Conservation (phyloP, 2,113 vertebrate genomes). For the Eleginops maclovinus region DNA sequence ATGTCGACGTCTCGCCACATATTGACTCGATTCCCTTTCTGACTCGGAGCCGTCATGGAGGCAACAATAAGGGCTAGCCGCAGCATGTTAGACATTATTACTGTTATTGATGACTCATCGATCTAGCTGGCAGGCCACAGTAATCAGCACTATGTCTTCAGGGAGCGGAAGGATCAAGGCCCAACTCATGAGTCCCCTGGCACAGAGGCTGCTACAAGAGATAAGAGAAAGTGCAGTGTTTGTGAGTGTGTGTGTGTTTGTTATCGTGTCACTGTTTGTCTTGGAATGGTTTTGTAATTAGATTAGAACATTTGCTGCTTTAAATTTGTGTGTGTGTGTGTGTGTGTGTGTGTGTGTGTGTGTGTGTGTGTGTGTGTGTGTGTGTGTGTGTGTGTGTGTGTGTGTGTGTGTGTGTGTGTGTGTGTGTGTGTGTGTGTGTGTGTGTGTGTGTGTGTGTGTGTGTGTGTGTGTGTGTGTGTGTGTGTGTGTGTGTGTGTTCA, state of each 20-base stretch:
- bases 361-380: too few species aligned
- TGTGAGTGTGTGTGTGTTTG: not conserved
- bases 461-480: too few species aligned
- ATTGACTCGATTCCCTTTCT: conserved; percentile 54
- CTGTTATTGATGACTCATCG: conserved; percentile 73
- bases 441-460: too few species aligned
- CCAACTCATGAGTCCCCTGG: conserved; percentile 51
- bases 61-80: conserved; percentile 42
- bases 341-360: too few species aligned
- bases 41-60: conserved; percentile 35
- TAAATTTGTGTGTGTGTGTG: not conserved
- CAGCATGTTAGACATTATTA: conserved; percentile 70
- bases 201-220: conserved; percentile 55
- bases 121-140: conserved; percentile 62
- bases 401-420: too few species aligned
- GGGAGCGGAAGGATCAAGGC: conserved; percentile 56
- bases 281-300: conserved; percentile 29
- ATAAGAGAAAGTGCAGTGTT: conserved; percentile 24
- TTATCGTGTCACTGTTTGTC: conserved; percentile 19
- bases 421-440: too few species aligned
- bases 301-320: conserved; percentile 19
- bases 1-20: conserved; percentile 32
- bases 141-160: conserved; percentile 59
- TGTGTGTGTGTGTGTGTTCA: not conserved
- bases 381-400: not conserved